These are phyloP conservation scores for Acromyrmex charruanus DNA, from an alignment of 1,140 invertebrate genomes.

Conservation along the genomic window DNA sequence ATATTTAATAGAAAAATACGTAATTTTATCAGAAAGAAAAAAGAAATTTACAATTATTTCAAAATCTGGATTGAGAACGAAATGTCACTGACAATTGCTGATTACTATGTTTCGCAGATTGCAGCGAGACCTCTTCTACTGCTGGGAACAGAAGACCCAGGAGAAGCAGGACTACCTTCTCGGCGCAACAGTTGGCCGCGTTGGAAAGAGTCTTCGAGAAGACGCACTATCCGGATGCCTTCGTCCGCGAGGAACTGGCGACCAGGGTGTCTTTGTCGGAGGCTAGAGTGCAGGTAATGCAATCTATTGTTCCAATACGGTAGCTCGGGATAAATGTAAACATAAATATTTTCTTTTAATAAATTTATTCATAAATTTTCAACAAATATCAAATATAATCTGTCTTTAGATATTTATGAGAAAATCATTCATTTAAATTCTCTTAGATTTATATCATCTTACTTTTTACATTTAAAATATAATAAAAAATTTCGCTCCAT, in stretches of 20 bases:
- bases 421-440: conserved; percentile 1
- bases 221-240: conserved; percentile 98
- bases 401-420: not conserved
- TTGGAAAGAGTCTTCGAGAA: conserved; percentile 97
- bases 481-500: not conserved
- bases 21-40: not conserved
- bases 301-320: not conserved
- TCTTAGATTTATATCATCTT: not conserved
- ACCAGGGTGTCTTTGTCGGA: conserved; percentile 95
- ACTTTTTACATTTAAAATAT: not conserved
- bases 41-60: not conserved
- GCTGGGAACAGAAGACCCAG: conserved; percentile 90
- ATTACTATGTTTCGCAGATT: conserved; percentile 80
- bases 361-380: not conserved
- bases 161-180: conserved; percentile 97
- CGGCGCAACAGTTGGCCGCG: conserved; percentile 95
- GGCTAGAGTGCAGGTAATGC: conserved; percentile 95
- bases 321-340: not conserved
- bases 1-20: not conserved
- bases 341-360: not conserved
- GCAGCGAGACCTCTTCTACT: conserved; percentile 83
- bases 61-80: not conserved
- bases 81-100: not conserved
- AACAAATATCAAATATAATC: not conserved
- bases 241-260: conserved; percentile 96